phyloP scores from a whole-genome alignment of 1,140 invertebrate genomes.

The Halictus rubicundus region DNA sequence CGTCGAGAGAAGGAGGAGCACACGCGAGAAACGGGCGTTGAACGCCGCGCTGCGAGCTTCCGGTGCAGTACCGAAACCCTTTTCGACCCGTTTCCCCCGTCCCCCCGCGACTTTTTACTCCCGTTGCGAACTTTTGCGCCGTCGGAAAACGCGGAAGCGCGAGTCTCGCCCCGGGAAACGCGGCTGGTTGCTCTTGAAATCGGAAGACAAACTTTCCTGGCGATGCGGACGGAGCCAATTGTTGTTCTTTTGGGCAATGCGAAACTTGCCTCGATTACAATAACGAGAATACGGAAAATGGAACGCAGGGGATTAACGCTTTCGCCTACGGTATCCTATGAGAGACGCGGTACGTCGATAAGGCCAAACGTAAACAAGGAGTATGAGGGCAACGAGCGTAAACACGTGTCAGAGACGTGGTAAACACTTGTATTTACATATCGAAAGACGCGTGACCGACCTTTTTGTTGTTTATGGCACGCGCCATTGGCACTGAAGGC shows the following conservation, averaged over 20 bases:
- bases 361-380: no score
- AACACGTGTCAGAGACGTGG: no score
- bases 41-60: not conserved
- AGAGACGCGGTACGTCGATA: no score
- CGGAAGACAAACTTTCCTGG: not conserved
- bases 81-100: constrained; percentile 48
- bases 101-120: constrained; percentile 29
- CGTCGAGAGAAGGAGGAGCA: constrained; percentile 50
- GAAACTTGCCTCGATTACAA: not conserved
- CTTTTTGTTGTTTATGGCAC: no score
- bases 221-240: not conserved
- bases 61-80: constrained; percentile 39
- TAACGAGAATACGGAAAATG: no score
- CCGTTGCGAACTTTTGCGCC: constrained; percentile 37
- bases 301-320: no score
- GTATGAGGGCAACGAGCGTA: no score
- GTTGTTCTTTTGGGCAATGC: no score
- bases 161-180: not conserved
- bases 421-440: no score
- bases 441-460: no score
- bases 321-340: no score
- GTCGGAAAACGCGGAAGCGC: constrained; percentile 7
- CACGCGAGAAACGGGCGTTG: constrained; percentile 33
- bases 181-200: not conserved
- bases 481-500: no score